Evolutionary conservation across 2,113 vertebrate species (phyloP), one percentile per base, ranked within the genome.

Genomic region (Tichodroma muraria): DNA sequence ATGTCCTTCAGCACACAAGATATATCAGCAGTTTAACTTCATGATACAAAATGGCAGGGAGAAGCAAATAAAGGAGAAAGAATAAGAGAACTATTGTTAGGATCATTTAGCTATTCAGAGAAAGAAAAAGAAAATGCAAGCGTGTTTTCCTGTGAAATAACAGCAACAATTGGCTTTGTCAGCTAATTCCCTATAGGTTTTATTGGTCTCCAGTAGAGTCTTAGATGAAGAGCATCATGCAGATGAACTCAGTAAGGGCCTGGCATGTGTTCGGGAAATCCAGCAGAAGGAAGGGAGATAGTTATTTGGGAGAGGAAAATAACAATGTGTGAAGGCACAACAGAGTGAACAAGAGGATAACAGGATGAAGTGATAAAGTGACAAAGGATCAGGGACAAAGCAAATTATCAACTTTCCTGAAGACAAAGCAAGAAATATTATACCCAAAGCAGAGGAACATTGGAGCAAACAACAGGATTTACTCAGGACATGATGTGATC

Each of bases 101-200:
- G 38, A 93, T 65, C 38, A 40, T 79, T 92, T 66, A 92, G 92
- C 77, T 88, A 80, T 83, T 93, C 76, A 90, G 76, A 93, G 92
- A 96, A 85, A 96, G 70, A 89, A 82, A 88, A 88, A 85, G 85
- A 96, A 94, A 94, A 94, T 6, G 28, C 54, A 93, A 88, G 88
- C 59, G 5, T 88, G 61, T 91, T 94, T 92, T 85, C 93, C 82
- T 87, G 88, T 76, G 82, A 90, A 91, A 80, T 82, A 94, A 92
- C 77, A 92, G 31, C 71, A 92, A 94, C 90, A 94, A 96, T 75
- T 95, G 93, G 52, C 90, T 97, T 85, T 90, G 88, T 94, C 93
- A 90, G 49, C 76, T 68, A 91, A 94, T 91, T 95, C 93, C 90
- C 94, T 64, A 17, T 84, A 93, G 90, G 76, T 38, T 95, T 95